phyloP scores from a whole-genome alignment of 2,797 vertebrate species.

The Aeoliscus strigatus region DNA sequence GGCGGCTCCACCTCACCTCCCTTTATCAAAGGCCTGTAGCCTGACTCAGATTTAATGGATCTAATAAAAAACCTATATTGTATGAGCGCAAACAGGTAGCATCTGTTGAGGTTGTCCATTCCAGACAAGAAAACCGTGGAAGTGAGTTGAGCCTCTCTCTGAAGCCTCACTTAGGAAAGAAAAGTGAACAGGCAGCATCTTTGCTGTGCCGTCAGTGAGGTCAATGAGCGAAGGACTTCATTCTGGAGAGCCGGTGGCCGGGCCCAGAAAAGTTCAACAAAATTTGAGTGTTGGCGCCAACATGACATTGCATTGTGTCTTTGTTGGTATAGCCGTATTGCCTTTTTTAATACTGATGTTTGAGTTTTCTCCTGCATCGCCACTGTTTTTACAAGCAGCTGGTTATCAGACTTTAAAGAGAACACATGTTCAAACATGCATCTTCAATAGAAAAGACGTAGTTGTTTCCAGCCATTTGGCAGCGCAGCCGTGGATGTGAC shows the following conservation, averaged over 20 bases:
- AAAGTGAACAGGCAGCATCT: constrained; percentile 7
- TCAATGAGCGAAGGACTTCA: constrained; percentile 6
- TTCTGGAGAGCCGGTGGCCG: constrained; percentile 5
- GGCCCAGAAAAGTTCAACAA: constrained; percentile 13
- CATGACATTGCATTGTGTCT: constrained; percentile 5
- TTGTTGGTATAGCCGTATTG: constrained; percentile 20
- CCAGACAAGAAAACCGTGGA: constrained; percentile 41
- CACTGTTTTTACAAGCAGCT: constrained; percentile 9
- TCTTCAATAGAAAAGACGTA: constrained; percentile 9
- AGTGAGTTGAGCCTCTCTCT: constrained; percentile 39
- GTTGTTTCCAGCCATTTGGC: constrained; percentile 8
- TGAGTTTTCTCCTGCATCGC: constrained; percentile 25
- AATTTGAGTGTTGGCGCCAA: constrained; percentile 16
- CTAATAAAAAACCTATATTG: constrained; percentile 55
- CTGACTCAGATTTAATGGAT: constrained; percentile 43
- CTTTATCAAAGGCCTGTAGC: constrained; percentile 32
- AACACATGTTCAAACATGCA: constrained; percentile 9
- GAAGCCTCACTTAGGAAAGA: constrained; percentile 26
- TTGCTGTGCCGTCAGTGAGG: constrained; percentile 17
- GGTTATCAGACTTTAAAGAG: constrained; percentile 16
- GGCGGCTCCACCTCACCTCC: constrained; percentile 44
- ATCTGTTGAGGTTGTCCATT: constrained; percentile 57
- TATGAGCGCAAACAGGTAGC: constrained; percentile 43
- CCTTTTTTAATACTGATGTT: constrained; percentile 14
- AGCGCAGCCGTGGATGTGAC: constrained; percentile 18